Percentiles rank a stretch among this genome's conserved stretches.
phyloP scores from a whole-genome alignment of 1,140 invertebrate species.

The Ephestia elutella region DNA sequence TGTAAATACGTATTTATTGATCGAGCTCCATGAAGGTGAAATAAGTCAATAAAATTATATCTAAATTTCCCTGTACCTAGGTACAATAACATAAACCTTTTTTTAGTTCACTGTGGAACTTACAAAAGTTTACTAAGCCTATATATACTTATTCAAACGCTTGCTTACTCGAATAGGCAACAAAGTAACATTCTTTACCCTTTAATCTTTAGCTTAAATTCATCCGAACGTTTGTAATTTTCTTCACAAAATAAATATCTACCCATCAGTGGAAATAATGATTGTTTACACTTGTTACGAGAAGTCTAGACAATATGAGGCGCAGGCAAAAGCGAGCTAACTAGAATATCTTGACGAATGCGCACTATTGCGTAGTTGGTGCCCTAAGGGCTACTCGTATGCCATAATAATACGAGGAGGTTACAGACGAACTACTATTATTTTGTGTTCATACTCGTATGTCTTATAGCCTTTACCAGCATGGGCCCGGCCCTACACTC shows the following conservation, averaged over 20 bases:
- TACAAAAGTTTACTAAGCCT: no score
- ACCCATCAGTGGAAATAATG: constrained; percentile 9
- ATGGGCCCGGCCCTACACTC: no score
- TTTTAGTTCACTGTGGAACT: no score
- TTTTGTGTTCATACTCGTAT: background rate
- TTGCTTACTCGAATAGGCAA: no score
- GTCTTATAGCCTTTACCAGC: no score
- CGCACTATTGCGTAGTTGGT: constrained; percentile 10
- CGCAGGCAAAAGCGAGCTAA: background rate
- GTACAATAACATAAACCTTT: no score
- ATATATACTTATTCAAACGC: no score
- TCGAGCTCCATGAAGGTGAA: no score
- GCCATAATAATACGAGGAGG: background rate
- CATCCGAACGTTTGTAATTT: background rate
- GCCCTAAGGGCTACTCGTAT: constrained; percentile 2
- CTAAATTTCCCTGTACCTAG: no score
- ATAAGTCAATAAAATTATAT: no score
- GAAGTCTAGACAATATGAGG: constrained; percentile 10
- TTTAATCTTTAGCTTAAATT: background rate
- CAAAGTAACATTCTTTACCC: no score
- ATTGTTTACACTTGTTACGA: constrained; percentile 10
- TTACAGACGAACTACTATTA: constrained; percentile 3
- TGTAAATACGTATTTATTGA: no score
- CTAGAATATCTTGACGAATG: constrained; percentile 14
- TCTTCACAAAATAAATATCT: constrained; percentile 2